A percentile compares a stretch with the other conserved stretches of the same genome.
These are phyloP conservation scores for Vimba vimba DNA, from an alignment of 2,113 vertebrate genomes.

Conservation along the genomic window DNA sequence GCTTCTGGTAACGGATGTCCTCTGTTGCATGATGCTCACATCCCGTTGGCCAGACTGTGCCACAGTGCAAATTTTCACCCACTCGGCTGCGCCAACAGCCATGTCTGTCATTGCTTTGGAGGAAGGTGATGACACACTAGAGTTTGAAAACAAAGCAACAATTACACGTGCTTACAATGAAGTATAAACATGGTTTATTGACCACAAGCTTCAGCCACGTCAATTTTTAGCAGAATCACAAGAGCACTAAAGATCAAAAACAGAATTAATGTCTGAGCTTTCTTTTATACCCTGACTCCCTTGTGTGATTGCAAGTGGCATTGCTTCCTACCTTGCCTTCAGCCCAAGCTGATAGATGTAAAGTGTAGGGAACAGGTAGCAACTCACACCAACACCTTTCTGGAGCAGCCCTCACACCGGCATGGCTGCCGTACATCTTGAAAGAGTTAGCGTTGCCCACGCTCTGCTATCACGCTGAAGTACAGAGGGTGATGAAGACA, in stretches of 20 bases:
- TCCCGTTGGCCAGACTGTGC: constrained; percentile 40
- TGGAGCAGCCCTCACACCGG: constrained; percentile 15
- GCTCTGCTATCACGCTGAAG: constrained; percentile 11
- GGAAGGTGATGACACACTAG: constrained; percentile 23
- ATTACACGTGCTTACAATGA: background rate
- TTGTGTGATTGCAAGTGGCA: constrained; percentile 61
- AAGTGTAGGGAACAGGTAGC: constrained; percentile 62
- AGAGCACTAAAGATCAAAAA: background rate
- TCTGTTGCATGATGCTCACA: constrained; percentile 54
- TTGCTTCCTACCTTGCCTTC: constrained; percentile 62
- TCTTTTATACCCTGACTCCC: background rate
- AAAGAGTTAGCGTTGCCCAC: constrained; percentile 36
- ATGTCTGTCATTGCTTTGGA: constrained; percentile 61
- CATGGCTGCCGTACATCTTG: constrained; percentile 19
- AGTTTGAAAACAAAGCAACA: background rate
- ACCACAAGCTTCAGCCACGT: background rate
- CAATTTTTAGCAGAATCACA: background rate
- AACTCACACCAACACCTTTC: constrained; percentile 31
- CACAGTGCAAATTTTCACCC: constrained; percentile 39
- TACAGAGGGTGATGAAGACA: constrained; percentile 48
- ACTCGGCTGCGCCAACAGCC: constrained; percentile 49
- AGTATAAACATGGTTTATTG: background rate
- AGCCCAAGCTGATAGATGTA: constrained; percentile 61
- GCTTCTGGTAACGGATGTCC: constrained; percentile 64
- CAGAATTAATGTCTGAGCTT: background rate